These are phyloP conservation scores for Spilogale gracilis DNA, from an alignment of 2,113 vertebrate genomes.

Conservation along the genomic window DNA sequence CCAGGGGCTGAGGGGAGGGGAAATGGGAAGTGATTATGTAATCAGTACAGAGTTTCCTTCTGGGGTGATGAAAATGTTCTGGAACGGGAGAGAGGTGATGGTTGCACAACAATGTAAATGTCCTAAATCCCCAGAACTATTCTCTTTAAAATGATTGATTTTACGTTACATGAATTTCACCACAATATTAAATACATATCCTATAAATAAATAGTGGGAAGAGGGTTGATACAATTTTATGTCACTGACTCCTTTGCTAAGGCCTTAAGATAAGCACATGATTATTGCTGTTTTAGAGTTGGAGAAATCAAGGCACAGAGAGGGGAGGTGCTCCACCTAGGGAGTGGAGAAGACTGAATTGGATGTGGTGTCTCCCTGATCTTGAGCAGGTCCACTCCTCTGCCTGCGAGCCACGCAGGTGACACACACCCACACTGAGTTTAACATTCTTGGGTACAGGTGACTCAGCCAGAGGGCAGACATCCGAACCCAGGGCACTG, in stretches of 20 bases:
- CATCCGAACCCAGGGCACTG: neutral
- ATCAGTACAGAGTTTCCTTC: neutral
- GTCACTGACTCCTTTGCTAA: neutral
- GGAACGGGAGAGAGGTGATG: neutral
- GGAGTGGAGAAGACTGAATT: neutral
- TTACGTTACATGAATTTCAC: neutral
- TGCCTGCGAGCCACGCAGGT: neutral
- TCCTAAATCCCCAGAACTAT: neutral
- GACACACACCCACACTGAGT: neutral
- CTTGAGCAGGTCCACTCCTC: neutral
- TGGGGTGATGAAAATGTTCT: neutral
- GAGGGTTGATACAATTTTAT: neutral
- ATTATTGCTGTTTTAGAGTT: neutral
- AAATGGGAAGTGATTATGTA: neutral
- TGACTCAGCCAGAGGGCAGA: constrained; percentile 3
- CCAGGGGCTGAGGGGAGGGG: too few relatives aligned
- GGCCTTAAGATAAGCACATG: neutral
- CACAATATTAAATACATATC: neutral
- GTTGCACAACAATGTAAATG: neutral
- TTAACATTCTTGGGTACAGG: neutral
- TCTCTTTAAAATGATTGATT: neutral
- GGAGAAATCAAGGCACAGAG: neutral
- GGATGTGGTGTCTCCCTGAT: neutral
- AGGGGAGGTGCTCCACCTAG: neutral
- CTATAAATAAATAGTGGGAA: neutral